phyloP scores from a whole-genome alignment of 2,888 invertebrate species.

The Conomelus anceps region DNA sequence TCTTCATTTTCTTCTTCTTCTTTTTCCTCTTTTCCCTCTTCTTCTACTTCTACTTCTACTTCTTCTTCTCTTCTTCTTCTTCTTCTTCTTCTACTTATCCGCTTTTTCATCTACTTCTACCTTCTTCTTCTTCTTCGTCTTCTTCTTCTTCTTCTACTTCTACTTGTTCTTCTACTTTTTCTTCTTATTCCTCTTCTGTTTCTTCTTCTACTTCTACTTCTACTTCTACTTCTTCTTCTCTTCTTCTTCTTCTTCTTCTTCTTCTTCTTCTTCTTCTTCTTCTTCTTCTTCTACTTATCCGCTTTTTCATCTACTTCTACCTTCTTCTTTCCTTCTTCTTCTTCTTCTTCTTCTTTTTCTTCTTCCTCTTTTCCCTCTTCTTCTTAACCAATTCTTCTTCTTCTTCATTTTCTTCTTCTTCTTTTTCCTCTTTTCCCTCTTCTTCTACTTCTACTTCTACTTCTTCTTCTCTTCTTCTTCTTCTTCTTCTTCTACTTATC shows the following conservation, averaged over 20 bases:
- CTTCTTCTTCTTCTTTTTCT: neutral
- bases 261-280: neutral
- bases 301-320: neutral
- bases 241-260: too few relatives aligned
- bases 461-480: neutral
- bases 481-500: neutral
- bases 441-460: neutral
- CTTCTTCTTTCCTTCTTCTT: neutral
- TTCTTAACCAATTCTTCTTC: neutral
- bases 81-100: too few relatives aligned
- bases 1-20: neutral
- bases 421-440: neutral
- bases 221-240: neutral
- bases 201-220: neutral
- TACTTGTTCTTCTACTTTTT: neutral
- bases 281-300: neutral
- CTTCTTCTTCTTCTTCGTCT: neutral
- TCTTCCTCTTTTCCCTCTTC: neutral
- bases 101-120: too few relatives aligned
- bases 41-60: neutral
- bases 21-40: neutral
- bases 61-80: neutral
- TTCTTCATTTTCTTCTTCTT: neutral
- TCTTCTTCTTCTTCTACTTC: neutral
- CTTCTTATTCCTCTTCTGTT: neutral